Evolutionary conservation across 2,797 vertebrate genomes (phyloP).

Genomic region (Phalloptychus januarius): DNA sequence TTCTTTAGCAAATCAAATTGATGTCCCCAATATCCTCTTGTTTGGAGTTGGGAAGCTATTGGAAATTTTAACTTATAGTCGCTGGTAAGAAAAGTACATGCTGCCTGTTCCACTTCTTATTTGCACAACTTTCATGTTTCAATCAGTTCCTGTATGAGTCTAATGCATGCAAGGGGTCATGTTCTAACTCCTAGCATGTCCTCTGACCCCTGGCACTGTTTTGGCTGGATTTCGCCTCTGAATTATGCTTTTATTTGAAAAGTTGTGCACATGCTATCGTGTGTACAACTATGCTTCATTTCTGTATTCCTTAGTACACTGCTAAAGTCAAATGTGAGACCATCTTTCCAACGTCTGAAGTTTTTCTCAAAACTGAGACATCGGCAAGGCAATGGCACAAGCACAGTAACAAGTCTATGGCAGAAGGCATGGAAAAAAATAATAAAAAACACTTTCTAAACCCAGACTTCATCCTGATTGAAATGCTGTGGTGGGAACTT

Average conservation of each 20-base stretch:
- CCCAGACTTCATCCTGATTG: background rate
- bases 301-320: too few relatives aligned
- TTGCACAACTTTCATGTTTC: background rate
- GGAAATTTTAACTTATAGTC: background rate
- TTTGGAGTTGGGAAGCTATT: background rate
- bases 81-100: background rate
- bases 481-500: background rate
- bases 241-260: too few relatives aligned
- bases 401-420: background rate
- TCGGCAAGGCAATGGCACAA: background rate
- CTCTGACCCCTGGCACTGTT: background rate
- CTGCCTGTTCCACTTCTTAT: background rate
- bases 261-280: too few relatives aligned
- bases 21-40: background rate
- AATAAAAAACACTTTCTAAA: background rate
- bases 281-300: too few relatives aligned
- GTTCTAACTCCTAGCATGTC: background rate
- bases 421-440: background rate
- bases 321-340: background rate
- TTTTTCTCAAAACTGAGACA: background rate
- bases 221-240: too few relatives aligned
- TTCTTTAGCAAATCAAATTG: background rate
- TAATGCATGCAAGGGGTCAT: background rate
- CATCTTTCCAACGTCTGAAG: background rate
- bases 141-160: background rate